Conservation (phyloP, 2,797 vertebrate species). For the Cynodonichthys magdalenae region DNA sequence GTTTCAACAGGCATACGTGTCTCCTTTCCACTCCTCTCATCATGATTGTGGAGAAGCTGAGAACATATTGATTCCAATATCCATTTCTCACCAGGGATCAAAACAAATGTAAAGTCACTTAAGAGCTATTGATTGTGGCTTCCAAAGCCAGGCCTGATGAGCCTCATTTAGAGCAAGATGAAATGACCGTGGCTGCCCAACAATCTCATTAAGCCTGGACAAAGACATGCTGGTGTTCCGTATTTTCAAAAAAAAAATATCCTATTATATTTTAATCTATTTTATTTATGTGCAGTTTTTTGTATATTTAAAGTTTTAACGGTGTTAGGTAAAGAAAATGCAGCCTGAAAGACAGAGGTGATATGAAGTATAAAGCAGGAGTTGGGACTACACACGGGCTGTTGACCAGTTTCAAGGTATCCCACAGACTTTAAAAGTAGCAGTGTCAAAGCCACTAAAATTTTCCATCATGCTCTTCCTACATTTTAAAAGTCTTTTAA, state of each 20-base stretch:
- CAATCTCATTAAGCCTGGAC: background rate
- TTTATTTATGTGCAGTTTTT: too few relatives aligned
- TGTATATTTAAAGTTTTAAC: too few relatives aligned
- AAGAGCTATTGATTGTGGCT: conserved; percentile 78
- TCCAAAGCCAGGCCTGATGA: conserved; percentile 49
- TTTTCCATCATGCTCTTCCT: too few relatives aligned
- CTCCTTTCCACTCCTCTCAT: conserved; percentile 38
- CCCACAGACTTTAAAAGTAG: too few relatives aligned
- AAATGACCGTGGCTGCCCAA: background rate
- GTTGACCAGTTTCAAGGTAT: conserved; percentile 13
- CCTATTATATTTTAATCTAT: too few relatives aligned
- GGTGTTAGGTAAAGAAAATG: too few relatives aligned
- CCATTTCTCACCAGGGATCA: conserved; percentile 73
- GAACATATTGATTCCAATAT: conserved; percentile 77
- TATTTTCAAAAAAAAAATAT: background rate
- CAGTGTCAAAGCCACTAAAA: too few relatives aligned
- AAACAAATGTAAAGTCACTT: conserved; percentile 73
- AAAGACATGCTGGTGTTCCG: background rate
- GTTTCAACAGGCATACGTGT: conserved; percentile 11
- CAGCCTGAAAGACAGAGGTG: too few relatives aligned
- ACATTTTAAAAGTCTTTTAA: too few relatives aligned
- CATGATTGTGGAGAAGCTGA: conserved; percentile 54
- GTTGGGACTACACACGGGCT: too few relatives aligned
- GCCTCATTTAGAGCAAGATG: conserved; percentile 61
- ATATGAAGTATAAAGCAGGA: too few relatives aligned